phyloP scores from a whole-genome alignment of 30 jellyfish, hydroid and myxozoan genomes.

The Morbakka virulenta region DNA sequence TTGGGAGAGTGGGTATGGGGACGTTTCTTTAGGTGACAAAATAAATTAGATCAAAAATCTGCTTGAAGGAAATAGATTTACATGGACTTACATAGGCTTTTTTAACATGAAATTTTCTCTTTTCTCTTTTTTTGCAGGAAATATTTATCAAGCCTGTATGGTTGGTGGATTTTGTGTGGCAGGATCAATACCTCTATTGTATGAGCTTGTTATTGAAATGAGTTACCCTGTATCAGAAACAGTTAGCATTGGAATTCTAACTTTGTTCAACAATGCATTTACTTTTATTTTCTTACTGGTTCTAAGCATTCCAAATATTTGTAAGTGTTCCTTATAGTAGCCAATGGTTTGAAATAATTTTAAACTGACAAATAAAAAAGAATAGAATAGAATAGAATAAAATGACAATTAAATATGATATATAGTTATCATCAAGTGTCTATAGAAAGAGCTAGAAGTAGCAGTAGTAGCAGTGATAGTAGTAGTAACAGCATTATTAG shows the following conservation, averaged over 20 bases:
- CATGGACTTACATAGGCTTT: background rate
- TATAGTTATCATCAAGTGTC: no score
- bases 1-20: no score
- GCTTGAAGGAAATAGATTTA: background rate
- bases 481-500: no score
- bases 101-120: background rate
- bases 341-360: background rate
- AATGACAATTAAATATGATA: no score
- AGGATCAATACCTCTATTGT: slow-evolving; percentile 38
- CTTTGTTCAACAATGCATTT: slow-evolving; percentile 19
- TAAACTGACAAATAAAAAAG: background rate
- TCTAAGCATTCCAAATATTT: slow-evolving; percentile 19
- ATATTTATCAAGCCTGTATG: slow-evolving; percentile 16
- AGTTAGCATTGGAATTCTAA: slow-evolving; percentile 46
- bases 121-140: slow-evolving; percentile 1
- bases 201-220: slow-evolving; percentile 29
- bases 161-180: slow-evolving; percentile 46
- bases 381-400: background rate
- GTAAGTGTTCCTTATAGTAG: background rate
- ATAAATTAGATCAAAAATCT: background rate
- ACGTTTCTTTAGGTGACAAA: no score
- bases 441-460: no score
- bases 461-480: no score
- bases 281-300: slow-evolving; percentile 29
- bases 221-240: slow-evolving; percentile 55